These are phyloP conservation scores for Hypocryptadius cinnamomeus DNA, from an alignment of 2,113 vertebrate genomes.

Conservation along the genomic window DNA sequence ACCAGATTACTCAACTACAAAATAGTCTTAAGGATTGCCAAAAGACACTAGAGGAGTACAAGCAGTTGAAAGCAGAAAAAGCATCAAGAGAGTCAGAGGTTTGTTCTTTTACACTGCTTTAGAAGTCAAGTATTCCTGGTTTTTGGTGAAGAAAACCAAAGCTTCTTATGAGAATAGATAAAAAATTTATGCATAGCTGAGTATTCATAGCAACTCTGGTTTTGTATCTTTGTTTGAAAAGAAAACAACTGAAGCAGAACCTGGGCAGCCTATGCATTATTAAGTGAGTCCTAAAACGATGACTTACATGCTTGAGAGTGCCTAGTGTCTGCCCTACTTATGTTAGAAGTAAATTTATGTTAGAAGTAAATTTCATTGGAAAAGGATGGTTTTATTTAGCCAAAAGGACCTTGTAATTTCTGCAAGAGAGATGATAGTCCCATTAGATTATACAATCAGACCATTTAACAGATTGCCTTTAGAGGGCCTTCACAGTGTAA, in stretches of 20 bases:
- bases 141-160: background rate
- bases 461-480: background rate
- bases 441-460: background rate
- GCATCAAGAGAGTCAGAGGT: slow-evolving; percentile 62
- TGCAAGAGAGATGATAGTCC: background rate
- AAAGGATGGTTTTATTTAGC: background rate
- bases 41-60: slow-evolving; percentile 66
- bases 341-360: background rate
- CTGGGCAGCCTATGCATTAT: background rate
- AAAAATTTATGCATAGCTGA: background rate
- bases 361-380: background rate
- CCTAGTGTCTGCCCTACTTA: background rate
- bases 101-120: background rate
- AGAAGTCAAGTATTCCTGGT: background rate
- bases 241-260: background rate
- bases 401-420: background rate
- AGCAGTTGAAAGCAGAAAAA: slow-evolving; percentile 65
- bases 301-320: background rate
- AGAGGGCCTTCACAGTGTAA: background rate
- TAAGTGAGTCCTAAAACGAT: background rate
- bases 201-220: background rate
- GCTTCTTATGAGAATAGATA: background rate
- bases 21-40: slow-evolving; percentile 74
- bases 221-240: background rate
- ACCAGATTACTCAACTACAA: slow-evolving; percentile 79